Evolutionary conservation across 2,797 vertebrate genomes (phyloP), one percentile per base, ranked within the genome.

Genomic region (Spinus pinus): DNA sequence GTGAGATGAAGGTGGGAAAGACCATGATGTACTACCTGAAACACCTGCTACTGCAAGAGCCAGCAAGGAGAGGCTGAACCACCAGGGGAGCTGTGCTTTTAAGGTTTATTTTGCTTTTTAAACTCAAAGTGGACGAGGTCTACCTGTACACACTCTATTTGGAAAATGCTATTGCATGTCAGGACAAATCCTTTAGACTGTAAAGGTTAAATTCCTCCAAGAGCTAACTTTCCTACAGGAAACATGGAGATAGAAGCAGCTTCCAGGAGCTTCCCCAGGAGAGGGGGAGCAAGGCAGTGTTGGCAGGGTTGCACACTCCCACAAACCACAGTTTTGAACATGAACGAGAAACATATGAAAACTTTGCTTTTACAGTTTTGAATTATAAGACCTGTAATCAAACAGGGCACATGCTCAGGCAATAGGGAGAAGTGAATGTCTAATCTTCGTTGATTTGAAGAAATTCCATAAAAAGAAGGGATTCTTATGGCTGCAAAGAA

Each of bases 81-180:
- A 20, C 0, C 27, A 20, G n/a, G 23, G 31, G 7, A 19, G 1
- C 10, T 51, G 14, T 1, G 19, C 1, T 1, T 64, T 51, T 81
- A 51, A 50, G 11, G 28, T 31, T 49, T 64, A 28, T 80, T 89
- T 88, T 60, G 20, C 8, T 60, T 92, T 62, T 84, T n/a, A 39
- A 89, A 11, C 28, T 74, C n/a, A 9, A 86, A 79, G 11, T 69
- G 31, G 25, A n/a, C 33, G 49, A 77, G 14, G 31, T 33, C 31
- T 65, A 42, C 22, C 15, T 14, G 12, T 50, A 75, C 1, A 3
- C 21, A 75, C 21, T 54, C 39, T 50, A 30, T 61, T 8, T 67
- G 61, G 28, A 82, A 93, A 83, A 69, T 18, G 19, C 33, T n/a
- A 1, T 7, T 60, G 50, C 5, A 5, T 31, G 27, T 61, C 54